Percentiles rank a stretch among this genome's conserved stretches.
Conservation (phyloP, 37 sponge, comb jelly and placozoan genomes). For the Hormiphora californensis region DNA sequence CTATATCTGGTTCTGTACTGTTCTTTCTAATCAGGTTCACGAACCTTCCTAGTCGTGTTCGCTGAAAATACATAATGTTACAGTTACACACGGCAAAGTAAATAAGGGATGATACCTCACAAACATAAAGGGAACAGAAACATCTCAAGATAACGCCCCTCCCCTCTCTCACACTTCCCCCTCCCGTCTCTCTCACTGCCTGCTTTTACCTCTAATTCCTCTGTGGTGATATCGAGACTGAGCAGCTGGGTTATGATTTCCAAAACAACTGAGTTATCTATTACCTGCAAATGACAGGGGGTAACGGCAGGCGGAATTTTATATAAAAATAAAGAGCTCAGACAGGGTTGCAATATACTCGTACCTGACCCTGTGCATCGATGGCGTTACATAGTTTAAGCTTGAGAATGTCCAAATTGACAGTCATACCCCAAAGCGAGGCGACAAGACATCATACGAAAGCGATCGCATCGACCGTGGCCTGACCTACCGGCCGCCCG, state of each 20-base stretch:
- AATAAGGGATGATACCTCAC: too few species aligned
- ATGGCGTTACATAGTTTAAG: slow-evolving; percentile 52
- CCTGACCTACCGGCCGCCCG: slow-evolving; percentile 54
- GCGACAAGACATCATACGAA: slow-evolving; percentile 37
- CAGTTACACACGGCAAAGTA: too few species aligned
- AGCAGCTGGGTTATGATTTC: slow-evolving; percentile 34
- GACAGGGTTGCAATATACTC: background rate
- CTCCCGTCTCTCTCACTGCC: too few species aligned
- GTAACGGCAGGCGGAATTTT: background rate
- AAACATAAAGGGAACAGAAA: too few species aligned
- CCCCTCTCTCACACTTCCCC: too few species aligned
- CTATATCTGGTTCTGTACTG: slow-evolving; percentile 14
- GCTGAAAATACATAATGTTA: too few species aligned
- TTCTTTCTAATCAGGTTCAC: slow-evolving; percentile 50
- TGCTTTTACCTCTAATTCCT: slow-evolving; percentile 52
- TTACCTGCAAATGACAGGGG: background rate
- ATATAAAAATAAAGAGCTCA: background rate
- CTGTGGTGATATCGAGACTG: slow-evolving; percentile 35
- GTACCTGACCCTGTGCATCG: slow-evolving; percentile 4
- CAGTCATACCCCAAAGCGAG: slow-evolving; percentile 49
- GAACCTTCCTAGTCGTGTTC: slow-evolving; percentile 43
- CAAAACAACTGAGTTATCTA: slow-evolving; percentile 19
- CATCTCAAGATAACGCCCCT: too few species aligned
- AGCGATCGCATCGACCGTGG: slow-evolving; percentile 48
- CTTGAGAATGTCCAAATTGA: slow-evolving; percentile 51